Base-by-base conservation (phyloP, 2,113 vertebrate genomes). In the Cebidichthys violaceus region DNA sequence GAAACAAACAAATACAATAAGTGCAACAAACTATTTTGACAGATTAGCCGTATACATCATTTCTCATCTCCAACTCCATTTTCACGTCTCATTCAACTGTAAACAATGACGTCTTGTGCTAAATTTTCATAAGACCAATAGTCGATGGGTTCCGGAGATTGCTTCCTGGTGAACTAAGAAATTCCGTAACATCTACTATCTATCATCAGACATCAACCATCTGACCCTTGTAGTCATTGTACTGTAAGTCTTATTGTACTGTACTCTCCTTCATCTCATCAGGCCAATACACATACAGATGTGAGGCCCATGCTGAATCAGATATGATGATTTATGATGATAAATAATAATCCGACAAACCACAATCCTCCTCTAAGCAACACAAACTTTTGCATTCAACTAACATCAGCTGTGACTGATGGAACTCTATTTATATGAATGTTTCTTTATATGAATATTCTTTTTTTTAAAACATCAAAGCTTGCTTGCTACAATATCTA, bases 361-460 rank as follows among this genome's bases (percentile, higher is more conserved):
- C 14, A 27, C n/a, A 67, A 61, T 79, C 50, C 27, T 31, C 11
- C 24, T 13, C 24, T 35, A 1, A 29, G 8, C 29, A 75, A 50
- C n/a, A 75, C n/a, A n/a, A n/a, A 54, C 10, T 39, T 29, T 70
- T 47, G 14, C 55, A 54, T 24, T 67, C 17, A 68, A 45, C 47
- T n/a, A 27, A n/a, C 8, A 65, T 74, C 11, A 4, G 33, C 24
- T 64, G 8, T 39, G 69, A 75, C 20, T 78, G 35, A 64, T 54
- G 47, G 13, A 57, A 43, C 14, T 18, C 4, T 9, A 18, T 57
- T n/a, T 57, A 7, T 70, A 70, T 27, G n/a, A n/a, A n/a, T 33
- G 22, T 55, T 57, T 67, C 37, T 54, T 41, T 29, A 43, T 20
- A 31, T 31, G 9, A 27, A 60, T 60, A 10, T 31, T 43, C 4